Base-by-base conservation (phyloP, 2,797 vertebrate genomes). In the Coregonus suidteri region DNA sequence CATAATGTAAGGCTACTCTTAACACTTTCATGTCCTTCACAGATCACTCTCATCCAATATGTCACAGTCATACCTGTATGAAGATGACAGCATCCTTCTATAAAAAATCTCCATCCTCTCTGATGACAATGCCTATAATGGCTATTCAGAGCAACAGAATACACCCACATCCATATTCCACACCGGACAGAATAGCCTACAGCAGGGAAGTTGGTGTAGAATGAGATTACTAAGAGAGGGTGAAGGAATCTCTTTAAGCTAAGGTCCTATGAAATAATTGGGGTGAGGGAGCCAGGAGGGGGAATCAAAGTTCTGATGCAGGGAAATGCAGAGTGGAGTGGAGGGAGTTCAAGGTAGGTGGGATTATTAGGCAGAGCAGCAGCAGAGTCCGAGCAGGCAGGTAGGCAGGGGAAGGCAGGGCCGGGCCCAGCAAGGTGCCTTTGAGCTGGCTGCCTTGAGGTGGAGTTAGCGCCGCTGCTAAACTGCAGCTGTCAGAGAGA, bases 211-310 rank as follows among this genome's bases (percentile, higher is more conserved):
- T 77, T 77, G 76, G 81, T 3, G 25, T 51, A n/a, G 65, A 84
- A 75, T 67, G 16, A 41, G 47, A 74, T 79, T 67, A 87, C 83
- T 78, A 80, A 71, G 67, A 73, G 34, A 1, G 37, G 77, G 77
- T 51, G 70, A 76, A n/a, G 68, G 77, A 59, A 77, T 79, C 81
- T 79, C 87, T 84, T 59, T 16, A 53, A 84, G 83, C 82, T 51
- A 37, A 84, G 82, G 80, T 81, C 85, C 80, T 1, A 41, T 74
- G 79, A 89, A 85, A 87, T 88, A 87, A 87, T 88, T 89, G 84
- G 88, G 90, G 84, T 85, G 85, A 87, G 82, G 68, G 81, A 82
- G 79, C 77, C 77, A 77, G 20, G n/a, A 80, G 76, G 77, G 37
- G 80, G 80, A 76, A 71, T 79, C 84, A 73, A 84, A 81, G 73